Evolutionary conservation across 2,797 vertebrate species (phyloP), one percentile per base, ranked within the genome.

Genomic region (Triplophysa yarkandensis): DNA sequence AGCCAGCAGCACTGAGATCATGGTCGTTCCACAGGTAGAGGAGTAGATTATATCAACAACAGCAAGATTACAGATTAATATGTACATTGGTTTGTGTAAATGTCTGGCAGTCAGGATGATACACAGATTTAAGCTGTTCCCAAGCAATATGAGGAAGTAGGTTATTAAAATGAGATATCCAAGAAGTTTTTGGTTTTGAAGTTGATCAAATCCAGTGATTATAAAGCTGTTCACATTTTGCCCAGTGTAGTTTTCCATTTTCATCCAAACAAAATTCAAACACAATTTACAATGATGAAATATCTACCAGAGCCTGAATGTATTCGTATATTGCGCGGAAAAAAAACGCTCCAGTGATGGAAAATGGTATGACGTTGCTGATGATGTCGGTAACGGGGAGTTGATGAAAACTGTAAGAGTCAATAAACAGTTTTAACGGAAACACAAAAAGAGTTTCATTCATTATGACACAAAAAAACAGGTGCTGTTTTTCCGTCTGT

Each of bases 21-120:
- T 76, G 1, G 78, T 82, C 13, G 68, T 61, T 44, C 74, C 23
- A 43, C 71, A 60, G 16, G 71, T 74, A 54, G 76, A 71, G 30
- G 64, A 71, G 66, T 55, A 81, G 57, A 80, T 68, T n/a, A 81
- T 78, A n/a, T 85, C 82, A 48, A 80, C 78, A 23, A 74, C 9
- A 7, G 80, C 78, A 32, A 85, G 60, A 62, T 83, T 85, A 44
- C 74, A 80, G 73, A 83, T 83, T 27, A 85, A 76, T 13, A 85
- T 62, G 71, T 83, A 83, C 82, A 85, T 83, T 16, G 82, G 83
- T n/a, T 43, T 63, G 50, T 81, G 78, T 48, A 17, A 19, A 19
- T 44, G 43, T 44, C n/a, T n/a, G n/a, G n/a, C n/a, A n/a, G n/a
- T n/a, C n/a, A n/a, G n/a, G n/a, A n/a, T n/a, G n/a, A n/a, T n/a